Evolutionary conservation across 2,888 invertebrate genomes (phyloP).

Genomic region (Drosophila suboccidentalis): DNA sequence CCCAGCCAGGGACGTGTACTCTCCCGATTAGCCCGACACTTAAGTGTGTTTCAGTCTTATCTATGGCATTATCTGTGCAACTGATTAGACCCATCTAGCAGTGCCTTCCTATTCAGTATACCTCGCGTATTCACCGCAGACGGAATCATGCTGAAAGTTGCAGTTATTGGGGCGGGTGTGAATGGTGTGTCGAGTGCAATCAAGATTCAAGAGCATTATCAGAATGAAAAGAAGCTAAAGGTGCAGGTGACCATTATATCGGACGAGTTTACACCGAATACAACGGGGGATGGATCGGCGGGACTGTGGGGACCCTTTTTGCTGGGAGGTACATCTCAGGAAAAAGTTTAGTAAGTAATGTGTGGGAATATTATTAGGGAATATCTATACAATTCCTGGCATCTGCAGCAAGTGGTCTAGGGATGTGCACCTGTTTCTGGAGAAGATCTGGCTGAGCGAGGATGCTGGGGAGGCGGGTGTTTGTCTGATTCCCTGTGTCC

Average conservation of each 20-base stretch:
- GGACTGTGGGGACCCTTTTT: slow-evolving; percentile 92
- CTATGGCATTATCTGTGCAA: not conserved
- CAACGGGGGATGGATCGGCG: slow-evolving; percentile 92
- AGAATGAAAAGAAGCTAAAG: slow-evolving; percentile 81
- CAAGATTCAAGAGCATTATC: slow-evolving; percentile 87
- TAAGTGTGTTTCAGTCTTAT: slow-evolving; percentile 5
- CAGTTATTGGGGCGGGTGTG: slow-evolving; percentile 91
- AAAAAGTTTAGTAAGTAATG: slow-evolving; percentile 86
- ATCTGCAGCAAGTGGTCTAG: slow-evolving; percentile 88
- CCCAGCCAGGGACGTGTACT: slow-evolving; percentile 9
- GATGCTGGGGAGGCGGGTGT: slow-evolving; percentile 86
- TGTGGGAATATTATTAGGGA: not conserved
- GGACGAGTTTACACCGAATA: slow-evolving; percentile 89
- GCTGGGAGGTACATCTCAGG: slow-evolving; percentile 87
- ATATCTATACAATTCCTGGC: not conserved
- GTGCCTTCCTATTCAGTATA: slow-evolving; percentile 14
- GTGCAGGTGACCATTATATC: slow-evolving; percentile 88
- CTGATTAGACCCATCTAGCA: slow-evolving; percentile 32
- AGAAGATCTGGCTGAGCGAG: slow-evolving; percentile 88
- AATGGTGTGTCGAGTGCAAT: slow-evolving; percentile 90
- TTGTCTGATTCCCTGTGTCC: slow-evolving; percentile 85
- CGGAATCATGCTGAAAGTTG: slow-evolving; percentile 62
- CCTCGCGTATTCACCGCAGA: slow-evolving; percentile 7
- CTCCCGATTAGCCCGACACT: not conserved
- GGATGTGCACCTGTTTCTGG: slow-evolving; percentile 88